These are phyloP conservation scores for Bombus difficillimus DNA, from an alignment of 1,140 invertebrate genomes.

Conservation along the genomic window DNA sequence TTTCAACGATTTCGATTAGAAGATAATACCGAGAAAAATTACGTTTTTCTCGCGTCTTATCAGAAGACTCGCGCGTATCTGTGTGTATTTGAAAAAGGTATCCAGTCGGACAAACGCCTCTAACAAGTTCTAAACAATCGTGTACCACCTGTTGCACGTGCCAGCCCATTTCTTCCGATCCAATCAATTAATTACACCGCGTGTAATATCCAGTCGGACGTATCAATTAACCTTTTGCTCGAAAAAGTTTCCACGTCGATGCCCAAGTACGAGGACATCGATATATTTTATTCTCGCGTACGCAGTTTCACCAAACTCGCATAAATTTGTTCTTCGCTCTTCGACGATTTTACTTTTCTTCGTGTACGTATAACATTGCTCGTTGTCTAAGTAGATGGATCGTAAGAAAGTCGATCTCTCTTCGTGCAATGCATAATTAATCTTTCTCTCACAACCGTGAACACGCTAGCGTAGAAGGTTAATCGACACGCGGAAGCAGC, in stretches of 20 bases:
- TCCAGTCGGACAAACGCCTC: no score
- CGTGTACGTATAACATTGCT: not conserved
- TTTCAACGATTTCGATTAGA: no score
- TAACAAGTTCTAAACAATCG: no score
- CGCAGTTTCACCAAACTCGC: not conserved
- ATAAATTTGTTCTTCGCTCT: not conserved
- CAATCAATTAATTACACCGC: not conserved
- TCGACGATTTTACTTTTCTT: not conserved
- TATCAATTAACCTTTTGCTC: slow-evolving; percentile 54
- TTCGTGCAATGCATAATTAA: not conserved
- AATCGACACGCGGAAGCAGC: not conserved
- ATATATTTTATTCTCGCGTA: not conserved
- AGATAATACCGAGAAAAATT: no score
- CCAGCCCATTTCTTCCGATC: not conserved
- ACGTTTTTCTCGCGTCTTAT: no score
- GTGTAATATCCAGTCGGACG: slow-evolving; percentile 7
- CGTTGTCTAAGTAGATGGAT: not conserved
- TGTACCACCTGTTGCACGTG: not conserved
- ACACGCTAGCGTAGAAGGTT: not conserved
- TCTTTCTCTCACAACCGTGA: not conserved
- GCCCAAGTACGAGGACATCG: not conserved
- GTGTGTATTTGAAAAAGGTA: no score
- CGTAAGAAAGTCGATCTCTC: slow-evolving; percentile 11
- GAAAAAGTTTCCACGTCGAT: slow-evolving; percentile 6
- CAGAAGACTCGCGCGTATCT: no score